Percentiles rank a stretch among this genome's conserved stretches.
phyloP scores from a whole-genome alignment of 1,140 invertebrate genomes.

The Drosophila cardini region DNA sequence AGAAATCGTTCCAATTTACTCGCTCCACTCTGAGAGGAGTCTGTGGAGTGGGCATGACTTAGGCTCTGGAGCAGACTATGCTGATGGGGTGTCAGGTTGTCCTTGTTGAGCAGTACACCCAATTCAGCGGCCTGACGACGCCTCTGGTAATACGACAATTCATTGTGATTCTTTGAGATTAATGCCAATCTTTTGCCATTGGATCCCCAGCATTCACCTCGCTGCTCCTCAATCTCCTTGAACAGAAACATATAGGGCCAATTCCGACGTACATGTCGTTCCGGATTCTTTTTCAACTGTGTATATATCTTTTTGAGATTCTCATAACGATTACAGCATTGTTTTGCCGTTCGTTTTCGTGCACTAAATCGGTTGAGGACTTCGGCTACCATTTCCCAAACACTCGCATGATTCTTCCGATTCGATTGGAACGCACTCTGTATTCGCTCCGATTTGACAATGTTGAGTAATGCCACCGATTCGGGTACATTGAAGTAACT shows the following conservation, averaged over 20 bases:
- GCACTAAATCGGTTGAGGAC: conserved; percentile 81
- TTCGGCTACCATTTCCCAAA: conserved; percentile 84
- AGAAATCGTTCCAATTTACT: conserved; percentile 79
- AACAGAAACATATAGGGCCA: conserved; percentile 84
- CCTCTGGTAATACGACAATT: conserved; percentile 79
- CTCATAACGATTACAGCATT: conserved; percentile 83
- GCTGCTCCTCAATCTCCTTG: conserved; percentile 83
- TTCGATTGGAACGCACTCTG: conserved; percentile 84
- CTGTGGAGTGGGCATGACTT: conserved; percentile 75
- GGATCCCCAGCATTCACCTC: conserved; percentile 83
- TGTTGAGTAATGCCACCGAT: conserved; percentile 80
- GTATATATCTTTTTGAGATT: conserved; percentile 84
- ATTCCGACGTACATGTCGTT: conserved; percentile 80
- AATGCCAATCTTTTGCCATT: conserved; percentile 77
- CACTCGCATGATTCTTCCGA: conserved; percentile 83
- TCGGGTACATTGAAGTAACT: conserved; percentile 84
- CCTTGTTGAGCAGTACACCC: conserved; percentile 73
- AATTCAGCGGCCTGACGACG: conserved; percentile 76
- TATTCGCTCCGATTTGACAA: conserved; percentile 82
- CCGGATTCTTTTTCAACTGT: conserved; percentile 82
- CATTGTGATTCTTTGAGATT: conserved; percentile 78
- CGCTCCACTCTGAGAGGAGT: conserved; percentile 77
- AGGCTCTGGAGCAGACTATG: conserved; percentile 70
- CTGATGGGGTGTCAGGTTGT: conserved; percentile 73
- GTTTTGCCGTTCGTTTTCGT: conserved; percentile 77